These are phyloP conservation scores for Astreopora myriophthalma DNA, from an alignment of 64 coral and sea anemone species.

Conservation along the genomic window DNA sequence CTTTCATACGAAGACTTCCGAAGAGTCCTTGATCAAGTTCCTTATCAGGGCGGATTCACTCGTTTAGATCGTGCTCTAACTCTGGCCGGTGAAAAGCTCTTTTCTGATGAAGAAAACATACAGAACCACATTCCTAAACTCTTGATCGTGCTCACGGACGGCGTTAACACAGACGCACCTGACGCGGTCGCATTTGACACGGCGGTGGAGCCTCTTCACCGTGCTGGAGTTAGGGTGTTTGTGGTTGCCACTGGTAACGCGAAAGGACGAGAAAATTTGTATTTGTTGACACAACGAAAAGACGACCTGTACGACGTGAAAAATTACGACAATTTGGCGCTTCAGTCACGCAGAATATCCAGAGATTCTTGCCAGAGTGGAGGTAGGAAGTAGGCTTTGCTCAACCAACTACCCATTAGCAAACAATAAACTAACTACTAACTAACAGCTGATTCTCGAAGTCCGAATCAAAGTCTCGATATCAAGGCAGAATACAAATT, in stretches of 20 bases:
- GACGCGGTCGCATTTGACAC: constrained; percentile 59
- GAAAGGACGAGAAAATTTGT: constrained; percentile 7
- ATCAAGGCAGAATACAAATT: too few relatives aligned
- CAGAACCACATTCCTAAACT: constrained; percentile 39
- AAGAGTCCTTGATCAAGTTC: neutral
- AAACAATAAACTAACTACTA: too few relatives aligned
- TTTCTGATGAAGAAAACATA: neutral
- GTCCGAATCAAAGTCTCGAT: too few relatives aligned
- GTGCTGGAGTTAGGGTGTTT: constrained; percentile 51
- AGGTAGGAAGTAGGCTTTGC: too few relatives aligned
- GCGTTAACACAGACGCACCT: constrained; percentile 60
- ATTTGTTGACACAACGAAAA: constrained; percentile 4
- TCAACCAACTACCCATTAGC: too few relatives aligned
- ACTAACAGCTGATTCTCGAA: too few relatives aligned
- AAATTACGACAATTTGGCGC: constrained; percentile 42
- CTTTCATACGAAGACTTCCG: constrained; percentile 1
- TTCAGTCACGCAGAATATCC: constrained; percentile 27
- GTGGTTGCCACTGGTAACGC: constrained; percentile 67
- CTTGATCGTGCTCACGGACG: constrained; percentile 68
- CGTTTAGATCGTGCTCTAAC: neutral
- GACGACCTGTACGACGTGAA: constrained; percentile 20
- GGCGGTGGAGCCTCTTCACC: constrained; percentile 57
- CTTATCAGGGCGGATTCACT: neutral
- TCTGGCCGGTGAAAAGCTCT: constrained; percentile 6
- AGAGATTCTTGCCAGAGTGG: constrained; percentile 23